These are phyloP conservation scores for Tetragonula carbonaria DNA, from an alignment of 2,888 invertebrate species.

Conservation along the genomic window DNA sequence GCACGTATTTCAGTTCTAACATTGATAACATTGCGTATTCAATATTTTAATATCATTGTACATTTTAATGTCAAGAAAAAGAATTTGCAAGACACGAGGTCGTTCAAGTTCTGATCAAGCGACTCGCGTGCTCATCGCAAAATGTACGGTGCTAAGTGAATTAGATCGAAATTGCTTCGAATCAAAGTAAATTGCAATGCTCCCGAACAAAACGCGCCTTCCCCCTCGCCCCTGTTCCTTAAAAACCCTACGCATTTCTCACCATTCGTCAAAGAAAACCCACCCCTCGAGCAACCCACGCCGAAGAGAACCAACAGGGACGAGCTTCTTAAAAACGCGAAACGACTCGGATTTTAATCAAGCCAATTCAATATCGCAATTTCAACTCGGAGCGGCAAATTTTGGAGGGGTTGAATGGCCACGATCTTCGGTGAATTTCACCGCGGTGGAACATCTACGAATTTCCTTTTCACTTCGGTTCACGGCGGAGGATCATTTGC, in stretches of 20 bases:
- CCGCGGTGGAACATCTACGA: slow-evolving; percentile 29
- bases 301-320: not conserved
- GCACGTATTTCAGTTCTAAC: too few relatives aligned
- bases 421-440: slow-evolving; percentile 40
- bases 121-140: not conserved
- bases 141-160: not conserved
- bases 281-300: not conserved
- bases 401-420: slow-evolving; percentile 8
- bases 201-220: not conserved
- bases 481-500: slow-evolving; percentile 46
- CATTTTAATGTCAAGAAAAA: too few relatives aligned
- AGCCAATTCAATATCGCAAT: slow-evolving; percentile 21
- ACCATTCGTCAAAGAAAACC: not conserved
- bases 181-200: not conserved
- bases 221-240: too few relatives aligned
- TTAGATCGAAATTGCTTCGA: not conserved
- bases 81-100: too few relatives aligned
- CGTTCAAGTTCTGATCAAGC: not conserved
- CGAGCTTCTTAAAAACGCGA: not conserved
- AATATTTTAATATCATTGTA: too few relatives aligned
- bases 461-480: slow-evolving; percentile 21
- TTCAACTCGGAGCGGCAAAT: not conserved
- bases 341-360: slow-evolving; percentile 29
- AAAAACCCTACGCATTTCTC: not conserved
- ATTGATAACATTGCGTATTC: too few relatives aligned